Conservation (phyloP, 2,888 invertebrate genomes). For the Scaptomyza polygonia region DNA sequence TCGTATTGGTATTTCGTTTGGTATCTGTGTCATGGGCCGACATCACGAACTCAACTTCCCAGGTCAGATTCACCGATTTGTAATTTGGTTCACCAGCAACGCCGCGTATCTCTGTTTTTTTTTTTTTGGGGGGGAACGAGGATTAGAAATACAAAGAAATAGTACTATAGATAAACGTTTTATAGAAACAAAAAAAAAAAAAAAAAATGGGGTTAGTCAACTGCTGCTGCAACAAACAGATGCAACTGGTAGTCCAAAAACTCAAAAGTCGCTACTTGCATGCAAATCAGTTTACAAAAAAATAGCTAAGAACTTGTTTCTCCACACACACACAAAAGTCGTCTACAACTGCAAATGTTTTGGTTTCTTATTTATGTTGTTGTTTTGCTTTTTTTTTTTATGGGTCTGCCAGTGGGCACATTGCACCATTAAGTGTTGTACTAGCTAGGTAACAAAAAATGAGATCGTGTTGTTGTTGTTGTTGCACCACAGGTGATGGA, state of each 20-base stretch:
- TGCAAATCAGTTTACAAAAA: conserved; percentile 67
- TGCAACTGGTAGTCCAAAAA: conserved; percentile 29
- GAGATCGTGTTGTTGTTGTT: conserved; percentile 12
- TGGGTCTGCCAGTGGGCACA: conserved; percentile 9
- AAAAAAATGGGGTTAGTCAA: conserved; percentile 56
- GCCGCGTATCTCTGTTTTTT: conserved; percentile 82
- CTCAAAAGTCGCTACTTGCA: conserved; percentile 59
- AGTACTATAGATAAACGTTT: conserved; percentile 2
- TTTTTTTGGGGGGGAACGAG: not conserved
- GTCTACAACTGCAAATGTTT: conserved; percentile 32
- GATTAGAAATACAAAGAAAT: conserved; percentile 7
- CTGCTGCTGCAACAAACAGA: conserved; percentile 30
- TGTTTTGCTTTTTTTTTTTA: conserved; percentile 56
- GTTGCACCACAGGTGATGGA: conserved; percentile 55
- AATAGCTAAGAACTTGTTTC: conserved; percentile 66
- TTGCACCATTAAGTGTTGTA: conserved; percentile 44
- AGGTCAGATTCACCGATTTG: conserved; percentile 84
- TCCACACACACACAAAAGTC: conserved; percentile 17
- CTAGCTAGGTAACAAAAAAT: not conserved
- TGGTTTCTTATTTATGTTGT: too few relatives aligned
- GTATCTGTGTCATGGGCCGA: conserved; percentile 64
- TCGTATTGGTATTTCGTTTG: conserved; percentile 31
- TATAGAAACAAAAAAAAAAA: not conserved
- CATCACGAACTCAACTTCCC: conserved; percentile 84
- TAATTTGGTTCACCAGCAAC: conserved; percentile 84